Base-by-base conservation (phyloP, 2,888 invertebrate species). In the Pardosa pseudoannulata region DNA sequence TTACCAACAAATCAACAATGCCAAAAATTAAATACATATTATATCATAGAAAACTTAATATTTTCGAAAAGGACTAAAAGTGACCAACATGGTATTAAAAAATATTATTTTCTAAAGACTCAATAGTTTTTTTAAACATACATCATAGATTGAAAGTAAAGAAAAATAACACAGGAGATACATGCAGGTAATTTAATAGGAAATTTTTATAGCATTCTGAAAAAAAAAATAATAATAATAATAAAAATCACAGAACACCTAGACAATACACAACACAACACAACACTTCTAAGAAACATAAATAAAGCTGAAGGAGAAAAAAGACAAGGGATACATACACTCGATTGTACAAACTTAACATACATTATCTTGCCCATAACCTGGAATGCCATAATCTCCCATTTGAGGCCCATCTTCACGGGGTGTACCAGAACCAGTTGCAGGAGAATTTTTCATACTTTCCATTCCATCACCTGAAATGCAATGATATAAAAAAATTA, bases 401-500 rank as follows among this genome's bases (percentile, higher is more conserved):
- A 98, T 97, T 89, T 97, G 97, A 87, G 90, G 89, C 79, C 96
- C 96, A 92, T 98, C 98, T 92, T 98, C 98, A 89, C 98, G 93
- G 73, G 98, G 98, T 90, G 98, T 98, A 32, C 98, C 93, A 11
- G 98, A 98, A 71, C 96, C 96, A 90, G 97, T 97, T n/a, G 98
- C 97, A 78, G 98, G 98, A 89, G 98, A 98, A 91, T 97, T 98
- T 92, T 98, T 98, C 98, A 98, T 98, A 81, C 97, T 97, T 91
- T 98, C 98, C 92, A 97, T 94, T 62, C 97, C 97, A 90, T 97
- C 97, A 85, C 90, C 89, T 88, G 6, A n/a, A 62, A 62, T 23
- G 23, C 7, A 62, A 50, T 19, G 6, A 0, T 13, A 50, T 6
- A 19, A 3, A 5, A 50, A 50, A 19, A 13, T 0, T 6, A 6